phyloP scores from a whole-genome alignment of 2,888 invertebrate genomes.

The Cetonia aurata region DNA sequence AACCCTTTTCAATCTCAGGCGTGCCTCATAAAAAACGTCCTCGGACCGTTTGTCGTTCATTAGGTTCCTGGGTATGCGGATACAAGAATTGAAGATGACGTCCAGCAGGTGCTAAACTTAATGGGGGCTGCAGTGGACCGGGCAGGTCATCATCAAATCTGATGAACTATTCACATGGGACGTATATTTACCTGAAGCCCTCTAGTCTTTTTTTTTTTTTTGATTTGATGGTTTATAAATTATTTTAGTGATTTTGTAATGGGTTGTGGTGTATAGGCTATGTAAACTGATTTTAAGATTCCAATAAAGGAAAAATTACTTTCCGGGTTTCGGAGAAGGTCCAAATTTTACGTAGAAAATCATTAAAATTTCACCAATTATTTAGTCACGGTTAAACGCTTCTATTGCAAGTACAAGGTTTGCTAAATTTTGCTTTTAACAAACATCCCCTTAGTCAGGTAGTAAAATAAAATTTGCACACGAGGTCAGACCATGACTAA shows the following conservation, averaged over 20 bases:
- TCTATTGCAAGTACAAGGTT: background rate
- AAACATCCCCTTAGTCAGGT: slow-evolving; percentile 24
- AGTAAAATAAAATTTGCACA: slow-evolving; percentile 16
- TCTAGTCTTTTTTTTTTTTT: no score
- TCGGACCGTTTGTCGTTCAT: slow-evolving; percentile 32
- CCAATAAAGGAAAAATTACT: no score
- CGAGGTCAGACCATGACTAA: slow-evolving; percentile 45
- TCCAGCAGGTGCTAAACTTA: slow-evolving; percentile 33
- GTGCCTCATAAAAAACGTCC: slow-evolving; percentile 11
- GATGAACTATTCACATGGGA: slow-evolving; percentile 2
- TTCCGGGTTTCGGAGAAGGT: background rate
- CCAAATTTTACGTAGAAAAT: background rate
- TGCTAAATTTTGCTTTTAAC: background rate
- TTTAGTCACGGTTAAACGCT: slow-evolving; percentile 24
- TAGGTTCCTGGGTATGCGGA: slow-evolving; percentile 2
- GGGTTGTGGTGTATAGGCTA: no score
- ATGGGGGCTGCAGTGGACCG: slow-evolving; percentile 22
- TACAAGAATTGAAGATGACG: slow-evolving; percentile 6
- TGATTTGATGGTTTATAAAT: no score
- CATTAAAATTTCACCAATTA: slow-evolving; percentile 9
- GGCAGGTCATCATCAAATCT: slow-evolving; percentile 13
- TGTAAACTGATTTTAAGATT: no score
- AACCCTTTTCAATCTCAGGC: slow-evolving; percentile 35
- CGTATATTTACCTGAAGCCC: slow-evolving; percentile 16
- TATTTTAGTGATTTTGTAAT: no score